Conservation (phyloP, 2,888 invertebrate species). For the Pelosia muscerda region DNA sequence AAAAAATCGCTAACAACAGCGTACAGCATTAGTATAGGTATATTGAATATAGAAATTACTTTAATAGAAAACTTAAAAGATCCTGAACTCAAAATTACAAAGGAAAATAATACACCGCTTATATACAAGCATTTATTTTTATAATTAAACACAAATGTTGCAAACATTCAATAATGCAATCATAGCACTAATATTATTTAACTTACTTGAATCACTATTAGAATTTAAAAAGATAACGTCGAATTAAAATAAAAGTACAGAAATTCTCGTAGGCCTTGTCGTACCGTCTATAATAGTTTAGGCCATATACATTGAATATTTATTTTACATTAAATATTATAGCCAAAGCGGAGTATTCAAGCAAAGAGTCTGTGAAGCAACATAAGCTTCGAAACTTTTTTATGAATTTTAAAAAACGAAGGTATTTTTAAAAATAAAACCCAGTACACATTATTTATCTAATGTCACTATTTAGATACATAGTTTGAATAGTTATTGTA, state of each 20-base stretch:
- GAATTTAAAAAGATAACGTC: slow-evolving; percentile 69
- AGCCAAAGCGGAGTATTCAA: slow-evolving; percentile 62
- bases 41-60: neutral
- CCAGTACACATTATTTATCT: neutral
- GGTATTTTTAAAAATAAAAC: neutral
- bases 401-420: slow-evolving; percentile 38
- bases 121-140: slow-evolving; percentile 87
- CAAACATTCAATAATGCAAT: slow-evolving; percentile 86
- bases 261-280: slow-evolving; percentile 62
- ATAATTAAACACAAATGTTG: slow-evolving; percentile 84
- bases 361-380: slow-evolving; percentile 57
- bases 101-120: slow-evolving; percentile 47
- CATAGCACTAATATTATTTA: slow-evolving; percentile 81
- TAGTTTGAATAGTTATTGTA: neutral
- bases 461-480: neutral
- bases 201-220: slow-evolving; percentile 81
- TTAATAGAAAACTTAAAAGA: neutral
- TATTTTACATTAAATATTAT: slow-evolving; percentile 56
- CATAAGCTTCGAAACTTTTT: slow-evolving; percentile 29
- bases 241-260: slow-evolving; percentile 57
- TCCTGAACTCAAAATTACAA: neutral
- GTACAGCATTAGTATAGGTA: too few species aligned
- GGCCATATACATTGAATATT: slow-evolving; percentile 52
- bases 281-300: slow-evolving; percentile 48
- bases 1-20: too few species aligned